These are phyloP conservation scores for Drosophila mayri DNA, from an alignment of 1,140 invertebrate species.

Conservation along the genomic window DNA sequence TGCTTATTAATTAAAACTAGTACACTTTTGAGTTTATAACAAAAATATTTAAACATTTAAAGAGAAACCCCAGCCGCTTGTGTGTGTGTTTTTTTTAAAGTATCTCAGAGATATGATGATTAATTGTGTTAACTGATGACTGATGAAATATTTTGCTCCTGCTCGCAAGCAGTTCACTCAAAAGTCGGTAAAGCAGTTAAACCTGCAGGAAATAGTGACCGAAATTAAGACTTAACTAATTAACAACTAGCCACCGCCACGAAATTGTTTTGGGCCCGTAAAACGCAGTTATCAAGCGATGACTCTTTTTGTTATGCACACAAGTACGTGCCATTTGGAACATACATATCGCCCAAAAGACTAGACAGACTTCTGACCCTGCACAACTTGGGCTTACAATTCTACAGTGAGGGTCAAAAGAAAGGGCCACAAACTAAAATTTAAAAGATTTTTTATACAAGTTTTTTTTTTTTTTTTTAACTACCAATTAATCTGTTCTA, in stretches of 20 bases:
- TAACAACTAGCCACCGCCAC: no score
- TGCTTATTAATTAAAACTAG: not conserved
- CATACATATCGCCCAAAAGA: not conserved
- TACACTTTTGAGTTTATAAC: not conserved
- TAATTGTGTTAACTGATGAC: not conserved
- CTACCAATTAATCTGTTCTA: no score
- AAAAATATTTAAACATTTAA: not conserved
- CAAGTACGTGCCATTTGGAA: slow-evolving; percentile 13
- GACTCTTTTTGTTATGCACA: slow-evolving; percentile 10
- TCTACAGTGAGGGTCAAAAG: not conserved
- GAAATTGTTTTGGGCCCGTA: slow-evolving; percentile 6
- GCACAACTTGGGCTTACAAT: slow-evolving; percentile 6
- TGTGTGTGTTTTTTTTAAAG: not conserved
- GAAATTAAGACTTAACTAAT: not conserved
- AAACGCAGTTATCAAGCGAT: slow-evolving; percentile 23
- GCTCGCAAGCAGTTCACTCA: slow-evolving; percentile 4
- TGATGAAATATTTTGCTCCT: not conserved
- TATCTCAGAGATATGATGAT: not conserved
- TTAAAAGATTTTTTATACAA: no score
- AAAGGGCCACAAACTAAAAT: not conserved
- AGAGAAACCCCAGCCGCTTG: not conserved
- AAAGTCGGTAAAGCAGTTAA: not conserved
- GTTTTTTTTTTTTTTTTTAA: not conserved
- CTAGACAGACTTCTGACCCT: slow-evolving; percentile 20
- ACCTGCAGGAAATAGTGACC: not conserved